Evolutionary conservation across 2,797 vertebrate species (phyloP).

Genomic region (Linurgus olivaceus): DNA sequence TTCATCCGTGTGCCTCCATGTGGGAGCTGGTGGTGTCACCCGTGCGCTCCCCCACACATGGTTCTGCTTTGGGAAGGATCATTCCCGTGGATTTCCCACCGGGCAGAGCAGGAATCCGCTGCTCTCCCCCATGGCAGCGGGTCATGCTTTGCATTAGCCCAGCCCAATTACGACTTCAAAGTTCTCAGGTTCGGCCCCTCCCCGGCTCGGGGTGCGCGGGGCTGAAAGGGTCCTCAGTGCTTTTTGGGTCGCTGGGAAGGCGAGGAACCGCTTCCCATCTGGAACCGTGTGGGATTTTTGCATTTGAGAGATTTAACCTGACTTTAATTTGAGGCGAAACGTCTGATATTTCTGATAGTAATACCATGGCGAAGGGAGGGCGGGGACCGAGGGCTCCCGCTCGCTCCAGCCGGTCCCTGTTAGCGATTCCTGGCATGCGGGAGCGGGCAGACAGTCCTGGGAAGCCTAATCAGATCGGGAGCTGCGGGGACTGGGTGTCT

Average conservation of each 20-base stretch:
- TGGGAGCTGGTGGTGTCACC: not conserved
- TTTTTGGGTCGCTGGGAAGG: not conserved
- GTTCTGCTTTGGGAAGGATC: constrained; percentile 31
- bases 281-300: constrained; percentile 71
- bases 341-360: constrained; percentile 77
- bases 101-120: not conserved
- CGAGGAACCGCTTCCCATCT: constrained; percentile 70
- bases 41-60: not conserved
- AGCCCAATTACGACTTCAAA: constrained; percentile 66
- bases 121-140: not conserved
- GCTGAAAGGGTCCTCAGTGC: constrained; percentile 50
- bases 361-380: constrained; percentile 47
- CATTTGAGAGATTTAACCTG: constrained; percentile 73
- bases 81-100: not conserved
- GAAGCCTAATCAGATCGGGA: constrained; percentile 41
- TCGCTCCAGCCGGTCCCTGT: constrained; percentile 56
- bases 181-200: constrained; percentile 42
- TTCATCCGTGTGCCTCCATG: accelerated
- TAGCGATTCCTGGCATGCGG: constrained; percentile 51
- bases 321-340: constrained; percentile 75
- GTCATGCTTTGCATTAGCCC: constrained; percentile 67
- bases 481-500: constrained; percentile 28
- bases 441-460: not conserved
- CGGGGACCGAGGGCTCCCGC: not conserved
- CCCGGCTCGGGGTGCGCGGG: not conserved